These are phyloP conservation scores for Cancer borealis DNA, from an alignment of 2,888 invertebrate species.

Conservation along the genomic window DNA sequence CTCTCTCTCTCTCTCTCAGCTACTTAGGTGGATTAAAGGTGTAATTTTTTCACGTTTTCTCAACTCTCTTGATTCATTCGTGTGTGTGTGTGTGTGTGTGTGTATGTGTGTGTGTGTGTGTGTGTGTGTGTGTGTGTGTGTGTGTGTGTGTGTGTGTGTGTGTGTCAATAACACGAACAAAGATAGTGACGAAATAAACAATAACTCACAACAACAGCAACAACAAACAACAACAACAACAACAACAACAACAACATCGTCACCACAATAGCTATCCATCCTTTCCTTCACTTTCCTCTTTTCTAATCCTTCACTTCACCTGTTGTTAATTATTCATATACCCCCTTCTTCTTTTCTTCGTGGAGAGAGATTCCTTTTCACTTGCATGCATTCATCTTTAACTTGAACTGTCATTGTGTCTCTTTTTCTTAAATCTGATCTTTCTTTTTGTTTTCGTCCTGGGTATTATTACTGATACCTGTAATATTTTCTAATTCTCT, in stretches of 20 bases:
- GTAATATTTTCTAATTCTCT: too few species aligned
- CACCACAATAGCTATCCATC: background rate
- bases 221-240: background rate
- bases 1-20: conserved; percentile 33
- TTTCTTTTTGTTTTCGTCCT: too few species aligned
- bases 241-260: background rate
- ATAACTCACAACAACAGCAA: background rate
- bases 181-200: background rate
- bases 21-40: background rate
- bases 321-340: too few species aligned
- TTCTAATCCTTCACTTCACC: background rate
- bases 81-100: conserved; percentile 31
- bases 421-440: too few species aligned
- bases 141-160: too few species aligned
- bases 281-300: background rate
- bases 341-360: too few species aligned
- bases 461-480: too few species aligned
- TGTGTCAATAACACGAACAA: background rate
- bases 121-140: too few species aligned
- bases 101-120: conserved; percentile 35
- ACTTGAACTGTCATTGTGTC: too few species aligned
- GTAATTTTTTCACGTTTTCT: background rate
- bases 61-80: background rate
- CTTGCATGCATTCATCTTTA: too few species aligned
- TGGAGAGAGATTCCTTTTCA: too few species aligned